Evolutionary conservation across 2,888 invertebrate genomes (phyloP).

Genomic region (Charanyca ferruginea): DNA sequence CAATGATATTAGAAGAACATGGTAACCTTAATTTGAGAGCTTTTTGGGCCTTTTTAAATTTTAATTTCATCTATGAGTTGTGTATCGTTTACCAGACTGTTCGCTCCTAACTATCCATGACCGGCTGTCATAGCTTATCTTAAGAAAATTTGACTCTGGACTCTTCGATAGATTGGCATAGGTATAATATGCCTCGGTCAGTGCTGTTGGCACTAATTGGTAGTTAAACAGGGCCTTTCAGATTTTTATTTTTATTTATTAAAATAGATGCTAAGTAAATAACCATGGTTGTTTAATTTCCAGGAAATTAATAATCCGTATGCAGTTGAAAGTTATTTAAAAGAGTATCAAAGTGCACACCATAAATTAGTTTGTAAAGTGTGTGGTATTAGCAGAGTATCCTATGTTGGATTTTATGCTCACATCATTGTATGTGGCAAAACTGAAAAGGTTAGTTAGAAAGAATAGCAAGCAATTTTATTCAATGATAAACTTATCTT

Average conservation of each 20-base stretch:
- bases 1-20: no score
- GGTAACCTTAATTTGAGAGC: no score
- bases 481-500: no score
- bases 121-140: no score
- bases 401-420: constrained; percentile 89
- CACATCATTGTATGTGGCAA: constrained; percentile 92
- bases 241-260: not conserved
- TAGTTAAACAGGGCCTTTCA: not conserved
- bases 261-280: not conserved
- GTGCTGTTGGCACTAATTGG: not conserved
- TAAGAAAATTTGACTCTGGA: no score
- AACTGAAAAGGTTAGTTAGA: constrained; percentile 83
- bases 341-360: constrained; percentile 75
- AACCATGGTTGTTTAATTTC: constrained; percentile 35
- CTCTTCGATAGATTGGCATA: no score
- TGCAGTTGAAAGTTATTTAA: constrained; percentile 68
- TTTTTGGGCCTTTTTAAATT: no score
- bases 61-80: no score
- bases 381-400: constrained; percentile 86
- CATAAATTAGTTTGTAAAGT: constrained; percentile 82
- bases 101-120: no score
- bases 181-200: no score
- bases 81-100: no score
- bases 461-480: no score
- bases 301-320: constrained; percentile 68